Evolutionary conservation across 1,140 invertebrate species (phyloP).

Genomic region (Drosophila athabasca): DNA sequence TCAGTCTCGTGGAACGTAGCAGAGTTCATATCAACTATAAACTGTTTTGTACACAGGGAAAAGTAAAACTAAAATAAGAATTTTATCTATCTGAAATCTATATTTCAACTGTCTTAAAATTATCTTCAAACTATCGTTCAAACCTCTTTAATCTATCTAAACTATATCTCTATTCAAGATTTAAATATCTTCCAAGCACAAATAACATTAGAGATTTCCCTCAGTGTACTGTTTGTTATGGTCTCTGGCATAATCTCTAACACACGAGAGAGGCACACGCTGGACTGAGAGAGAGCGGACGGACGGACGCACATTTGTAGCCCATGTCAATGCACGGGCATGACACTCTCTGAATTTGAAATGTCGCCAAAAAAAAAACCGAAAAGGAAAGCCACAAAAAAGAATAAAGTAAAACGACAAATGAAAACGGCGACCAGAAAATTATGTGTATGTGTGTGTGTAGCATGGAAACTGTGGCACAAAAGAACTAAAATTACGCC

Average conservation of each 20-base stretch:
- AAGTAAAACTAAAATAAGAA: too few species aligned
- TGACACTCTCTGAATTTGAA: conserved; percentile 75
- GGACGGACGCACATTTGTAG: conserved; percentile 54
- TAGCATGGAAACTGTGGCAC: conserved; percentile 49
- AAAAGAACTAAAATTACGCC: conserved; percentile 71
- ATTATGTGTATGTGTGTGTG: conserved; percentile 14
- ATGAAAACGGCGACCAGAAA: conserved; percentile 23
- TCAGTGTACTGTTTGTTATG: conserved; percentile 18
- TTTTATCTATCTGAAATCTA: too few species aligned
- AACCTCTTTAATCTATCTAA: too few species aligned
- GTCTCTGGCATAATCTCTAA: conserved; percentile 52
- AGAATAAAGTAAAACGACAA: conserved; percentile 16
- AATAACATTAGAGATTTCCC: neutral
- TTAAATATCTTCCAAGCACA: too few species aligned
- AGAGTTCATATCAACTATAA: conserved; percentile 37
- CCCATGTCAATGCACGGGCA: conserved; percentile 75
- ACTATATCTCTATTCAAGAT: too few species aligned
- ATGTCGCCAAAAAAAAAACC: conserved; percentile 63
- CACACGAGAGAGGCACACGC: conserved; percentile 7
- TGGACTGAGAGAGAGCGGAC: conserved; percentile 21
- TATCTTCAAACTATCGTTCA: too few species aligned
- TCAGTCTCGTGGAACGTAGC: conserved; percentile 29
- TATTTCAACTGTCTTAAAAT: too few species aligned
- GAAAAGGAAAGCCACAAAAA: conserved; percentile 37
- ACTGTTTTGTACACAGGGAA: too few species aligned